phyloP scores from a whole-genome alignment of 2,113 vertebrate species.

The Spea bombifrons region DNA sequence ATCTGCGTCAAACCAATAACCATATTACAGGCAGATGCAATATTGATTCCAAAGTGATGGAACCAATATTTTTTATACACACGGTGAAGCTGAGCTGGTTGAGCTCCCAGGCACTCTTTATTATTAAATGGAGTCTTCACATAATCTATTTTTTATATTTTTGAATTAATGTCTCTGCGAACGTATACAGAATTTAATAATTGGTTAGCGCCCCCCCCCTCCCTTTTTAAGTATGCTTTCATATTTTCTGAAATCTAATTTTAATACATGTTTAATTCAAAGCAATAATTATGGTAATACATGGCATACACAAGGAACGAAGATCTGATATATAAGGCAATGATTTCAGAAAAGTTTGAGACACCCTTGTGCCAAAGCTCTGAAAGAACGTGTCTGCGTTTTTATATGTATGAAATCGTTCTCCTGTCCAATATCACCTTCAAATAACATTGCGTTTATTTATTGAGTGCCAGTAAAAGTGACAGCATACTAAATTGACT shows the following conservation, averaged over 20 bases:
- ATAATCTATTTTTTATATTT: conserved; percentile 27
- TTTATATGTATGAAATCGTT: not conserved
- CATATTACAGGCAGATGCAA: not conserved
- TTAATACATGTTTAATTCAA: conserved; percentile 27
- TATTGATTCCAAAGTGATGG: not conserved
- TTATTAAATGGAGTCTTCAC: conserved; percentile 20
- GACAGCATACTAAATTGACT: too few relatives aligned
- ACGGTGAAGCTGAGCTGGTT: not conserved
- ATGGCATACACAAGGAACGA: not conserved
- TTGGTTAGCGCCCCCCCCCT: not conserved
- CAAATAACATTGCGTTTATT: too few relatives aligned
- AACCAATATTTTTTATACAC: not conserved
- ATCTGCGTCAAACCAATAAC: conserved; percentile 3
- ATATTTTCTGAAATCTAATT: not conserved
- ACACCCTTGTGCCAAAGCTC: not conserved
- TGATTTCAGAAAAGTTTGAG: too few relatives aligned
- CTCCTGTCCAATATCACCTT: not conserved
- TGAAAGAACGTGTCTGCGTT: not conserved
- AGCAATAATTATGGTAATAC: not conserved
- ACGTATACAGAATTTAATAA: conserved; percentile 2
- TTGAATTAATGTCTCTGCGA: conserved; percentile 22
- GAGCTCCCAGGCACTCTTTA: not conserved
- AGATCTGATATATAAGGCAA: too few relatives aligned
- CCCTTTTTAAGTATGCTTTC: not conserved
- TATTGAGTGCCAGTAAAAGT: too few relatives aligned